These are phyloP conservation scores for Papilio polyxenes DNA, from an alignment of 1,140 invertebrate genomes.

Conservation along the genomic window DNA sequence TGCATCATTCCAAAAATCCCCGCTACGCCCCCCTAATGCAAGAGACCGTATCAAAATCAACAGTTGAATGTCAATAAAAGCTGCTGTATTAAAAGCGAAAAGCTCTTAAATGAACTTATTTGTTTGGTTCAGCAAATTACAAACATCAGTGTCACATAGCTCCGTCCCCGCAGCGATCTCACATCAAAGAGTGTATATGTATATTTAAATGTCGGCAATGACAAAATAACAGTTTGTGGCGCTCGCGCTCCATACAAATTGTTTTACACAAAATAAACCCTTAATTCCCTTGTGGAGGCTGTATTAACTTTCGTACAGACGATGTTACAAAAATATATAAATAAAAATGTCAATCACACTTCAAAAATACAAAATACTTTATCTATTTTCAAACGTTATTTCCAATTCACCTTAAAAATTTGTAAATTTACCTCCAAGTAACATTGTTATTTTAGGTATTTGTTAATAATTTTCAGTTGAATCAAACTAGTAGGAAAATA, in stretches of 20 bases:
- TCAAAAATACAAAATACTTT: background rate
- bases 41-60: background rate
- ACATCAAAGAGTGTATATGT: constrained; percentile 60
- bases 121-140: constrained; percentile 54
- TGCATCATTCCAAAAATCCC: too few relatives aligned
- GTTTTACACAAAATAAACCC: constrained; percentile 53
- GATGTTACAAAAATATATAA: background rate
- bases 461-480: background rate
- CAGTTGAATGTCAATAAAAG: constrained; percentile 1
- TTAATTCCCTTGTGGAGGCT: constrained; percentile 40
- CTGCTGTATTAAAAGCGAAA: constrained; percentile 26
- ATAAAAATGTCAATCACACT: background rate
- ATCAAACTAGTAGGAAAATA: background rate
- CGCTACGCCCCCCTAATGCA: background rate
- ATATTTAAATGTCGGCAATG: constrained; percentile 65
- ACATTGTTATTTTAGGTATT: background rate
- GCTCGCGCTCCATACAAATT: constrained; percentile 52
- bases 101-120: constrained; percentile 33
- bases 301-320: background rate
- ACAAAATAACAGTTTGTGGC: constrained; percentile 58
- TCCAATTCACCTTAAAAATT: background rate
- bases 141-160: constrained; percentile 48
- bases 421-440: too few relatives aligned
- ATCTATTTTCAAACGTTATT: background rate
- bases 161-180: constrained; percentile 46